Percentiles rank a stretch among this genome's conserved stretches.
phyloP scores from a whole-genome alignment of 2,888 invertebrate genomes.

The Linyphia triangularis region DNA sequence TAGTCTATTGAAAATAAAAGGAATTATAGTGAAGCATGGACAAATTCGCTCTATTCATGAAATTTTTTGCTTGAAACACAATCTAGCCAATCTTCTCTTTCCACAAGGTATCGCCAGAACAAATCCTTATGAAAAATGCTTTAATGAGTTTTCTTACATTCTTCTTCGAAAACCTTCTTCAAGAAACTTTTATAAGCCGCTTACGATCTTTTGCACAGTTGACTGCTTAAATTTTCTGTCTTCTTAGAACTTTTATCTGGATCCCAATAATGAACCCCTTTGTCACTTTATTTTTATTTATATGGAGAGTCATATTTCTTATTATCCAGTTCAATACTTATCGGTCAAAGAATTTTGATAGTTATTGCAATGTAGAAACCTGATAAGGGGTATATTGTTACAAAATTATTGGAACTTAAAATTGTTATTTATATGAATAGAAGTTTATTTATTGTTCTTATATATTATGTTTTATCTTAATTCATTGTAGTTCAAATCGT shows the following conservation, averaged over 20 bases:
- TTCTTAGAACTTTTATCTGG: constrained; percentile 28
- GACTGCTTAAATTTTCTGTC: constrained; percentile 49
- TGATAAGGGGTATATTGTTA: not conserved
- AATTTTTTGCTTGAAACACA: no score
- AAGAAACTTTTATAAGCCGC: constrained; percentile 45
- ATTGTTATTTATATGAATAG: no score
- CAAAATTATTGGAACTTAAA: no score
- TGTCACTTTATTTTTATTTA: constrained; percentile 31
- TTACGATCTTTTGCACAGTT: constrained; percentile 44
- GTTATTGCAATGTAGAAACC: not conserved
- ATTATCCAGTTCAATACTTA: constrained; percentile 3
- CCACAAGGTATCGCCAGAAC: not conserved
- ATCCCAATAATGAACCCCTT: constrained; percentile 37
- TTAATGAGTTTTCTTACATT: constrained; percentile 54
- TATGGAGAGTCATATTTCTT: not conserved
- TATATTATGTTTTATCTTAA: no score
- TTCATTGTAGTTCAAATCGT: no score
- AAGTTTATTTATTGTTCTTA: no score
- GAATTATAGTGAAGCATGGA: no score
- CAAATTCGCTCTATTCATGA: no score
- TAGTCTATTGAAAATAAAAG: no score
- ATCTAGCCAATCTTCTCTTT: not conserved
- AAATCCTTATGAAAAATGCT: constrained; percentile 51
- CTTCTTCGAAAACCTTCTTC: constrained; percentile 15
- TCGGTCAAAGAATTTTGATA: not conserved